Evolutionary conservation across 2,797 vertebrate species (phyloP).

Genomic region (Gallinago stenura): DNA sequence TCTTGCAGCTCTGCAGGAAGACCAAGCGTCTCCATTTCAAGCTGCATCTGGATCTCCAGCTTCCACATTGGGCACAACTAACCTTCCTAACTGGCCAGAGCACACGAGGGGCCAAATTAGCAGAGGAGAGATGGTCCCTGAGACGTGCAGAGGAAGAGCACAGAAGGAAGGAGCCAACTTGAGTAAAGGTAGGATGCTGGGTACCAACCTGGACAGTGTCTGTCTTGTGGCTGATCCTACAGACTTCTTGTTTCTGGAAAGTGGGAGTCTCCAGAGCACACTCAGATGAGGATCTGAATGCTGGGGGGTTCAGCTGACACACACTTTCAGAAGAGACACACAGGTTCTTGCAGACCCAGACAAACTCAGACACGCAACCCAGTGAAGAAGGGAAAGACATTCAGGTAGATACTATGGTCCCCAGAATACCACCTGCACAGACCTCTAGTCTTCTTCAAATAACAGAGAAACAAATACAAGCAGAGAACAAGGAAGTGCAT

Average conservation of each 20-base stretch:
- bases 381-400: not conserved
- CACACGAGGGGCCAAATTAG: accelerated
- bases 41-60: not conserved
- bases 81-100: not conserved
- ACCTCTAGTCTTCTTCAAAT: not conserved
- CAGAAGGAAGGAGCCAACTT: not conserved
- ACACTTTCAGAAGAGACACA: not conserved
- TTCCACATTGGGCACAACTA: not conserved
- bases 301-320: not conserved
- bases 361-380: not conserved
- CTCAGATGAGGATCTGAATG: not conserved
- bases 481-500: not conserved
- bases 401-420: not conserved
- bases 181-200: not conserved
- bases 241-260: not conserved
- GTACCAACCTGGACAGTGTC: not conserved
- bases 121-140: not conserved
- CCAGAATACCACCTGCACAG: not conserved
- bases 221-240: not conserved
- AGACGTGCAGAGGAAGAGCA: not conserved
- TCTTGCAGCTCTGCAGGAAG: not conserved
- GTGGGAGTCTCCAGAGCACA: accelerated
- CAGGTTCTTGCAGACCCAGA: not conserved
- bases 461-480: not conserved
- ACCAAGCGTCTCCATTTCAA: not conserved